Percentiles rank a stretch among this genome's conserved stretches.
These are phyloP conservation scores for Parauchenoglanis punctatus DNA, from an alignment of 2,797 vertebrate species.

Conservation along the genomic window DNA sequence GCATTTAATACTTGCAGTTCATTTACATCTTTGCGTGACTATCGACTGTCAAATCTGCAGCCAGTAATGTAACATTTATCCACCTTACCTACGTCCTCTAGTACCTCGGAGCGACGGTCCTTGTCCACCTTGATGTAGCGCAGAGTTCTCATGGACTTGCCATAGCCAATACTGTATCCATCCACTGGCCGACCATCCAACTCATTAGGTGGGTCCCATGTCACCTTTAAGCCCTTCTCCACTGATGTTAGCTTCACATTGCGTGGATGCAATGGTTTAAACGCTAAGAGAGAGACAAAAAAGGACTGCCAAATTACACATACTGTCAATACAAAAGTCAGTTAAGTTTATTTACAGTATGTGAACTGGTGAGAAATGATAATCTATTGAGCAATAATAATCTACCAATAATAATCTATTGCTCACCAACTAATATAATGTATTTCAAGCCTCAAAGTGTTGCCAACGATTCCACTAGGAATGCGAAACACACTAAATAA, in stretches of 20 bases:
- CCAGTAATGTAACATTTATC: constrained; percentile 7
- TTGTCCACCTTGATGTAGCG: constrained; percentile 73
- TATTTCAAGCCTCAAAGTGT: not conserved
- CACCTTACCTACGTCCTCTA: constrained; percentile 81
- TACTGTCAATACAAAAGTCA: not conserved
- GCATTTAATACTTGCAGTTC: constrained; percentile 28
- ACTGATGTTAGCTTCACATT: constrained; percentile 76
- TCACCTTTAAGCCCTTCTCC: constrained; percentile 75
- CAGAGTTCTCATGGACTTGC: constrained; percentile 78
- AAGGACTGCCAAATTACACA: not conserved
- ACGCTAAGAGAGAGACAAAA: constrained; percentile 61
- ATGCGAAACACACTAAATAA: not conserved
- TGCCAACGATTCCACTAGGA: not conserved
- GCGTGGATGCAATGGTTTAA: constrained; percentile 73
- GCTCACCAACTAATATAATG: not conserved
- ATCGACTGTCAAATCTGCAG: constrained; percentile 3
- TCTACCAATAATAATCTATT: no score
- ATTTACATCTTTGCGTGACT: constrained; percentile 14
- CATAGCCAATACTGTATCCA: constrained; percentile 76
- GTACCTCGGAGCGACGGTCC: constrained; percentile 68
- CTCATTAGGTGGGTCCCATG: constrained; percentile 78
- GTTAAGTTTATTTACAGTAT: not conserved
- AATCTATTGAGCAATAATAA: no score
- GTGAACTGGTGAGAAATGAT: not conserved
- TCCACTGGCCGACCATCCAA: constrained; percentile 74